Evolutionary conservation across 2,888 invertebrate genomes (phyloP).

Genomic region (Exephanes ischioxanthus): DNA sequence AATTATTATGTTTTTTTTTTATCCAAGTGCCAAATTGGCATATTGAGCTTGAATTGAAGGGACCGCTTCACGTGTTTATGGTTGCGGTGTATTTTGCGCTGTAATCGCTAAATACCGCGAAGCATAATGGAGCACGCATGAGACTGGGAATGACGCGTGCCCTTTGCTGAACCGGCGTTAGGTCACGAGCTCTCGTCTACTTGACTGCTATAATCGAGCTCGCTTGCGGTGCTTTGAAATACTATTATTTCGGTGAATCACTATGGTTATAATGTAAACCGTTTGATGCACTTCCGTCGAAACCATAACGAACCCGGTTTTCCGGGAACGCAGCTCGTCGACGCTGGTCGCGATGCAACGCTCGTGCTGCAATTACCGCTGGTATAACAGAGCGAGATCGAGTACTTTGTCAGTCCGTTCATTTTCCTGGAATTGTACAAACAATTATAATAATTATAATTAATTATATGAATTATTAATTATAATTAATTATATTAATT

Average conservation of each 20-base stretch:
- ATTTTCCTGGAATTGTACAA: no score
- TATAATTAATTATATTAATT: no score
- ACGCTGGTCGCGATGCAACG: no score
- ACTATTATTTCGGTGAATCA: not conserved
- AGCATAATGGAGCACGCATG: constrained; percentile 21
- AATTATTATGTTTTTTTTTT: not conserved
- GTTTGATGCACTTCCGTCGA: not conserved
- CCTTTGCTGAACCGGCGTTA: not conserved
- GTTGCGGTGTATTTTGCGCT: constrained; percentile 3
- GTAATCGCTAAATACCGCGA: constrained; percentile 10
- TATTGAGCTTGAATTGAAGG: not conserved
- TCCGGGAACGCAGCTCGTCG: no score
- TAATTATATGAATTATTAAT: no score
- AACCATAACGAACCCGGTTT: not conserved
- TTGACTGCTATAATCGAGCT: constrained; percentile 14
- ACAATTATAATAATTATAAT: no score
- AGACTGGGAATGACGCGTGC: not conserved
- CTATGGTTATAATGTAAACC: not conserved
- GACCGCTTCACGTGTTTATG: not conserved
- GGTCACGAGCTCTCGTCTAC: constrained; percentile 2
- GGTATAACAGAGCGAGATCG: no score
- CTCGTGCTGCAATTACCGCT: no score
- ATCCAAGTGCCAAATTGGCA: constrained; percentile 20
- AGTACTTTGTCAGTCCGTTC: no score
- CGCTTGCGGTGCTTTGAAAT: not conserved